Base-by-base conservation (phyloP, 1,140 invertebrate genomes). In the Pantala flavescens region DNA sequence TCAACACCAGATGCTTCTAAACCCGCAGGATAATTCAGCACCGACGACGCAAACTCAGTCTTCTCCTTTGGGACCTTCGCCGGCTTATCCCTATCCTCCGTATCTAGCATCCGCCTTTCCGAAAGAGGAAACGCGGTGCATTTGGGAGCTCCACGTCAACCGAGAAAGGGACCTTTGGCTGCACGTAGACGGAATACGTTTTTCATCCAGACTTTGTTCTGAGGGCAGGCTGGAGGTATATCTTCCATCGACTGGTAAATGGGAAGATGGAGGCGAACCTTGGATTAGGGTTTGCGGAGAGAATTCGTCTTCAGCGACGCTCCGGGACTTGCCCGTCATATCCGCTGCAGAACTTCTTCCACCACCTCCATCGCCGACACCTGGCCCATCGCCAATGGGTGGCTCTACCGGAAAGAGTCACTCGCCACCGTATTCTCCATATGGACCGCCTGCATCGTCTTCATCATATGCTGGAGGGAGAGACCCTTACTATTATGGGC, bases 41-140 rank as follows among this genome's bases (percentile, higher is more conserved):
- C 49, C 49, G 12, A 19, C 49, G 12, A 63, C 49, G 5, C 49
- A 63, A 63, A 16, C 49, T 21, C 14, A 16, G n/a, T 14, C 49
- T 77, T 91, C 92, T 23, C 93, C 93, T 0, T 83, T 95, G 0
- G 95, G 94, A 80, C 93, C 93, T 0, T 91, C 92, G 3, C 88
- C 93, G 0, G 86, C 92, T 1, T 81, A 94, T 43, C 87, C 89
- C 16, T 89, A 93, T 0, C 87, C 88, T 2, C 88, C 90, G 1
- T 92, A 95, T 78, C 93, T 92, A 0, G 92, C 93, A 80, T 89
- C 93, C 16, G 89, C 92, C 73, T 94, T 94, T 80, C 93, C 93
- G 0, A 90, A 91, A 79, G 91, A 92, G 80, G 92, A 93, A 79
- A 24, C 23, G 3, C 91, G 92, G 77, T 96, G 93, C 80, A 92